Base-by-base conservation (phyloP, 2,888 invertebrate genomes). In the Rapana venosa region DNA sequence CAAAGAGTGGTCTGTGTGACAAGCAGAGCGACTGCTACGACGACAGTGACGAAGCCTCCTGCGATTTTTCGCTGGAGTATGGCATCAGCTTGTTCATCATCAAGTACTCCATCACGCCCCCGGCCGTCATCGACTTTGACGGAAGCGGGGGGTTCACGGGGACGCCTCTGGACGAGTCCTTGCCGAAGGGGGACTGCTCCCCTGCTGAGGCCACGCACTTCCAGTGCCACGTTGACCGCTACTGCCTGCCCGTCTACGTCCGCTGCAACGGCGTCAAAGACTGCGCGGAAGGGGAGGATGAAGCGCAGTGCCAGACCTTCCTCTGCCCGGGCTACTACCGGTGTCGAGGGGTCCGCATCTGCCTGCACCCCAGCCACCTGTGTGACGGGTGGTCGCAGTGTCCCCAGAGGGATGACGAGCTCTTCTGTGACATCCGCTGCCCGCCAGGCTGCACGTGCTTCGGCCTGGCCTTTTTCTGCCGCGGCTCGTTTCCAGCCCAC, bases 211-310 rank as follows among this genome's bases (percentile, higher is more conserved):
- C 66, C 58, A 86, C 86, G 6, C 86, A 86, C 86, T 86, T 86
- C 86, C 66, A 86, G 66, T 86, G 86, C 17, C 32, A n/a, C 58
- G 30, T 22, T 20, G 30, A 32, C 17, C 13, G 30, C 20, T 86
- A 86, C 86, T 86, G 86, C 86, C 86, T 86, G 32, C 86, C 86
- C 8, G 61, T 86, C 20, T 86, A 30, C 86, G 8, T 86, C n/a
- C 86, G 61, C 26, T 86, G 86, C 32, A 86, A 86, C 66, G 86
- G 32, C 22, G 86, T 86, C 32, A 30, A 61, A 22, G 86, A 86
- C 35, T 86, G 86, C 26, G 66, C 86, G 20, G 86, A 66, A 8
- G 35, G 86, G 4, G 86, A 86, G 35, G 86, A 86, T 35, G 86
- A 86, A 35, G 30, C 26, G 32, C 66, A 20, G 6, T 86, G 86